These are phyloP conservation scores for Pantherophis vulpinus DNA, from an alignment of 2,797 vertebrate genomes.

Conservation along the genomic window DNA sequence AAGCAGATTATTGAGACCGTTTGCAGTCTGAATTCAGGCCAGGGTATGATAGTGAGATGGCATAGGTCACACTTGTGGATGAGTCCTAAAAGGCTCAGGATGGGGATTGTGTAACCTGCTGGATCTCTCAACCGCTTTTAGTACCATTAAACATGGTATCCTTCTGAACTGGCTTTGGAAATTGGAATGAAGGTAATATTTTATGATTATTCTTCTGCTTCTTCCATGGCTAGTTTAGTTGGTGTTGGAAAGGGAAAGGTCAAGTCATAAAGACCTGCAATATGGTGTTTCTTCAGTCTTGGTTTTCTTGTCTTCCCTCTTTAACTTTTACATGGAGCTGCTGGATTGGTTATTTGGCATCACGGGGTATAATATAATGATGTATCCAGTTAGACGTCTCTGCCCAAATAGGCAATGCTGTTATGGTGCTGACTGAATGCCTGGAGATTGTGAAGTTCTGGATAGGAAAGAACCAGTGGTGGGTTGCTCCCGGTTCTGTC, in stretches of 20 bases:
- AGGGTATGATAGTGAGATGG: not conserved
- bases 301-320: not conserved
- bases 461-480: not conserved
- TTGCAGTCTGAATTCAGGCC: not conserved
- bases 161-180: not conserved
- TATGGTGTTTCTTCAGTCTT: not conserved
- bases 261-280: not conserved
- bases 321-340: not conserved
- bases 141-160: not conserved
- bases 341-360: not conserved
- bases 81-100: not conserved
- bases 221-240: not conserved
- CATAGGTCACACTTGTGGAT: not conserved
- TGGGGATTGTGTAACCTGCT: not conserved
- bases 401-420: not conserved
- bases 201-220: not conserved
- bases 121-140: not conserved
- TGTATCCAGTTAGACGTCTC: not conserved
- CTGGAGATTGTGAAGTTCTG: not conserved
- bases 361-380: not conserved
- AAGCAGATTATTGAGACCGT: not conserved
- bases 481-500: too few species aligned
- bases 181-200: not conserved
- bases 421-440: not conserved
- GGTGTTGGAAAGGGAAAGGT: not conserved